Evolutionary conservation across 1,140 invertebrate genomes (phyloP).

Genomic region (Camponotus floridanus): DNA sequence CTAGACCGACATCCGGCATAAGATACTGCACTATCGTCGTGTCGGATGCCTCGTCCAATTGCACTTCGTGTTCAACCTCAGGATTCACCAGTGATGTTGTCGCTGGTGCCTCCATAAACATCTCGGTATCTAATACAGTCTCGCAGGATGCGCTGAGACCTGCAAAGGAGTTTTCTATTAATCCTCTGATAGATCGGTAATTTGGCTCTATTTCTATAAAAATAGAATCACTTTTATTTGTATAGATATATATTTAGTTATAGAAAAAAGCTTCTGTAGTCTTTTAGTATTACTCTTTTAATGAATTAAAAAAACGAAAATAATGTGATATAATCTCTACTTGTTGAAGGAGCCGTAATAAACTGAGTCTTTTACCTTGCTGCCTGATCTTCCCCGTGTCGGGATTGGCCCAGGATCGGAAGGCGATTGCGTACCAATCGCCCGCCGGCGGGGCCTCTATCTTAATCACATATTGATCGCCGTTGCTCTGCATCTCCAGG

Average conservation of each 20-base stretch:
- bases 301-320: neutral
- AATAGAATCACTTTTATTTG: neutral
- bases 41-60: conserved; percentile 74
- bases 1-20: conserved; percentile 70
- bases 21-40: conserved; percentile 79
- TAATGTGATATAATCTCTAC: neutral
- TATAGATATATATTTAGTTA: too few species aligned
- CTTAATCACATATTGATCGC: conserved; percentile 85
- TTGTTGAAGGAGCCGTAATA: neutral
- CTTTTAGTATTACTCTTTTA: conserved; percentile 7
- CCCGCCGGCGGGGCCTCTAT: conserved; percentile 90
- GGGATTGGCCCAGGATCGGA: conserved; percentile 91
- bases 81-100: conserved; percentile 78
- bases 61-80: conserved; percentile 63
- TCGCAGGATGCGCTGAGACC: conserved; percentile 86
- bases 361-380: conserved; percentile 87
- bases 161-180: conserved; percentile 66
- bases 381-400: conserved; percentile 90
- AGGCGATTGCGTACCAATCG: conserved; percentile 93
- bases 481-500: conserved; percentile 86
- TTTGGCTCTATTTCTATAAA: neutral
- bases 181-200: neutral
- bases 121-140: conserved; percentile 87
- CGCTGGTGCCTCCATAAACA: conserved; percentile 84
- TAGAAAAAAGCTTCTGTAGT: neutral